phyloP scores from a whole-genome alignment of 2,113 vertebrate species.

The Rhineura floridana region DNA sequence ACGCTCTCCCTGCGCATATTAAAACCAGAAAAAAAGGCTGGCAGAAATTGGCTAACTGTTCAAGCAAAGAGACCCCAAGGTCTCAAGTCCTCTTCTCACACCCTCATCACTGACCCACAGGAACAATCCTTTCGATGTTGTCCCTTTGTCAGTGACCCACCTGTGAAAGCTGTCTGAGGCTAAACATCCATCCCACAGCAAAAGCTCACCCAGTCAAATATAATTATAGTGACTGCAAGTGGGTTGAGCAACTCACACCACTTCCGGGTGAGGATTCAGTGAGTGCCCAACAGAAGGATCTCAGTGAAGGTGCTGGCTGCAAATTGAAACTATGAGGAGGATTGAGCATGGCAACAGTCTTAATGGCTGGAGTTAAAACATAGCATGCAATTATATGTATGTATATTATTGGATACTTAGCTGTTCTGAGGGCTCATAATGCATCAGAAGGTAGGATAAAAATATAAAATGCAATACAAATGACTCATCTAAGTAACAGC shows the following conservation, averaged over 20 bases:
- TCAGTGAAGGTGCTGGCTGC: not conserved
- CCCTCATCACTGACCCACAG: not conserved
- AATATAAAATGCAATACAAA: not conserved
- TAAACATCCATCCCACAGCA: not conserved
- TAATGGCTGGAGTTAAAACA: not conserved
- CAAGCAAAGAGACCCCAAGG: not conserved
- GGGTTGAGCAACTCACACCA: not conserved
- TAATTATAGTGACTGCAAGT: not conserved
- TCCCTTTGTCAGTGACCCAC: no score
- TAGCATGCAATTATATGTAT: not conserved
- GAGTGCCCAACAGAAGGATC: not conserved
- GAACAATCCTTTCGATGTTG: not conserved
- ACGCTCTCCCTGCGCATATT: no score
- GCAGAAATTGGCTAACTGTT: not conserved
- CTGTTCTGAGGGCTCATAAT: not conserved
- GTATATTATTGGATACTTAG: not conserved
- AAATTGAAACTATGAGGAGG: not conserved
- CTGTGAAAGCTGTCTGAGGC: not conserved
- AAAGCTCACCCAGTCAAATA: not conserved
- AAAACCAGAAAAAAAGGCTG: not conserved
- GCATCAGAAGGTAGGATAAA: not conserved
- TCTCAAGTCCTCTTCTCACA: not conserved
- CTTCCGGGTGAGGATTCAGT: not conserved
- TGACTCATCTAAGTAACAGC: conserved; percentile 12
- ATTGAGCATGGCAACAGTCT: not conserved